Percentiles rank a stretch among this genome's conserved stretches.
These are phyloP conservation scores for Gobio gobio DNA, from an alignment of 2,113 vertebrate genomes.

Conservation along the genomic window DNA sequence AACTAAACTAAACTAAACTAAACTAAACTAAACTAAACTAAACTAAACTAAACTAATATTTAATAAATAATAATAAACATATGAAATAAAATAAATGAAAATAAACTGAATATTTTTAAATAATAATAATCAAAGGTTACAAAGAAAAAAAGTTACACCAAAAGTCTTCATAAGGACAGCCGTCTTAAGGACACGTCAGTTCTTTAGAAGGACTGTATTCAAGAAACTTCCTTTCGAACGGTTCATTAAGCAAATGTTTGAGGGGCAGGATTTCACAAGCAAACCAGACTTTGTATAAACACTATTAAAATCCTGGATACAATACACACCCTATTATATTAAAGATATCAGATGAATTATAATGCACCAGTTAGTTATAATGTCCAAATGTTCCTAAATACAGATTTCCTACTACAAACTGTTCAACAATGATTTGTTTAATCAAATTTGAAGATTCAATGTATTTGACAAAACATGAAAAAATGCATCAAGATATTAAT, in stretches of 20 bases:
- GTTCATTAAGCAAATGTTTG: conserved; percentile 30
- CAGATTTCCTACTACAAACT: background rate
- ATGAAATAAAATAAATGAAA: no score
- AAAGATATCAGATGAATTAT: background rate
- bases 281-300: background rate
- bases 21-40: no score
- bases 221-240: conserved; percentile 5
- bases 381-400: background rate
- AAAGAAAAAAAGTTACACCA: background rate
- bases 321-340: conserved; percentile 39
- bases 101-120: background rate
- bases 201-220: background rate
- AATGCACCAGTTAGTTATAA: background rate
- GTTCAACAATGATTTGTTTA: background rate
- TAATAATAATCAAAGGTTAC: background rate
- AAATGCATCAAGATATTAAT: background rate
- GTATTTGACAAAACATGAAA: background rate
- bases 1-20: no score
- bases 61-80: no score
- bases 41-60: no score
- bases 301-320: conserved; percentile 28
- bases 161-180: background rate
- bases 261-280: background rate
- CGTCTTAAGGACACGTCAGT: conserved; percentile 53
- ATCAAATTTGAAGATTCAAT: background rate